These are phyloP conservation scores for Pseudolycoriella hygida DNA, from an alignment of 2,888 invertebrate species.

Conservation along the genomic window DNA sequence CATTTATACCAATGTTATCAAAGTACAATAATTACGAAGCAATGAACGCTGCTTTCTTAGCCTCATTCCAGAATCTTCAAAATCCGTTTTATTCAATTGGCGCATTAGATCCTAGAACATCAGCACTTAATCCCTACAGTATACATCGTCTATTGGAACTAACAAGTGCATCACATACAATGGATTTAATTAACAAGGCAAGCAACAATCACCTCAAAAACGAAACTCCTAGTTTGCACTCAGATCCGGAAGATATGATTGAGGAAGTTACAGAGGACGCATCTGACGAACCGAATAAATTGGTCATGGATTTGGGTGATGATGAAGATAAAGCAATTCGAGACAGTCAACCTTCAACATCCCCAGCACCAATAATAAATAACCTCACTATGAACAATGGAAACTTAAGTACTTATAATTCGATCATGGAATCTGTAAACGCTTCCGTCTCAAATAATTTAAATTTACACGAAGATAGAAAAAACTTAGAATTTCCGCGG, in stretches of 20 bases:
- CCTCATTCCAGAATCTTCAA: slow-evolving; percentile 28
- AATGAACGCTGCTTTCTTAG: slow-evolving; percentile 40
- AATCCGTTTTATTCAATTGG: slow-evolving; percentile 27
- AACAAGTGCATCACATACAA: slow-evolving; percentile 18
- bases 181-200: slow-evolving; percentile 2
- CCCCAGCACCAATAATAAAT: neutral
- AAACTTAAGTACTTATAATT: neutral
- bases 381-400: neutral
- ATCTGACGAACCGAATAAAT: slow-evolving; percentile 34
- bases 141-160: slow-evolving; percentile 26
- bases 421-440: neutral
- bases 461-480: neutral
- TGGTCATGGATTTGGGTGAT: slow-evolving; percentile 51
- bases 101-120: slow-evolving; percentile 20
- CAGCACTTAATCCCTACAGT: slow-evolving; percentile 22
- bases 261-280: slow-evolving; percentile 43
- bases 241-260: slow-evolving; percentile 40
- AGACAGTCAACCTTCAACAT: slow-evolving; percentile 13
- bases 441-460: neutral
- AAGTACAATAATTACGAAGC: slow-evolving; percentile 43
- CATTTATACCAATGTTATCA: slow-evolving; percentile 58
- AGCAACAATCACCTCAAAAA: slow-evolving; percentile 7
- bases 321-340: slow-evolving; percentile 29
- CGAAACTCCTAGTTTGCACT: slow-evolving; percentile 15
- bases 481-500: neutral